phyloP scores from a whole-genome alignment of 1,140 invertebrate species.

The Penaeus indicus region DNA sequence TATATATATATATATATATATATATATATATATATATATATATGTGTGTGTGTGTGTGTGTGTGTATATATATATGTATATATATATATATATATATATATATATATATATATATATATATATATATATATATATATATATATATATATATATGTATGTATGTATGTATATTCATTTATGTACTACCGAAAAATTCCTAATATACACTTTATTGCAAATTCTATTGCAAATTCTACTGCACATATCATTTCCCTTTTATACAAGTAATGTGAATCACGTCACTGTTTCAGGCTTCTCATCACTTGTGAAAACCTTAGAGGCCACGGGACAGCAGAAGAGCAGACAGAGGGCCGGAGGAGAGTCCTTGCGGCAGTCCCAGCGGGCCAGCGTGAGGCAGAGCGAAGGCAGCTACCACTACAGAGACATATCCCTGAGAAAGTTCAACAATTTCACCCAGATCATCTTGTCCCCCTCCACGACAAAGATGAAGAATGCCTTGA shows the following conservation, averaged over 20 bases:
- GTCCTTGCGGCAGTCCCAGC: conserved; percentile 67
- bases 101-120: too few species aligned
- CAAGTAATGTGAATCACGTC: neutral
- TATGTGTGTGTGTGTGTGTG: too few species aligned
- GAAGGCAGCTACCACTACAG: conserved; percentile 73
- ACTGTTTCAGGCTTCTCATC: conserved; percentile 45
- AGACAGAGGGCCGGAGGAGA: conserved; percentile 42
- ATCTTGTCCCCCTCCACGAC: conserved; percentile 75
- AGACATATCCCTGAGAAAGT: conserved; percentile 76
- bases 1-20: too few species aligned
- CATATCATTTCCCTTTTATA: neutral
- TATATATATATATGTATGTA: too few species aligned
- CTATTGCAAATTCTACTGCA: too few species aligned
- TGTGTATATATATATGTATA: too few species aligned
- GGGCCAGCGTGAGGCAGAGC: conserved; percentile 69
- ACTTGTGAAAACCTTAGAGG: conserved; percentile 39
- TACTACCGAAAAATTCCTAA: too few species aligned
- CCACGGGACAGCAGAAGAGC: conserved; percentile 2
- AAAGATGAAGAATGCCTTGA: conserved; percentile 76
- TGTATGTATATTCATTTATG: too few species aligned
- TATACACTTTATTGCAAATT: too few species aligned
- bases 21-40: too few species aligned
- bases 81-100: too few species aligned
- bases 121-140: too few species aligned
- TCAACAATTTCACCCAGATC: conserved; percentile 78